These are phyloP conservation scores for Helostoma temminkii DNA, from an alignment of 2,797 vertebrate genomes.

Conservation along the genomic window DNA sequence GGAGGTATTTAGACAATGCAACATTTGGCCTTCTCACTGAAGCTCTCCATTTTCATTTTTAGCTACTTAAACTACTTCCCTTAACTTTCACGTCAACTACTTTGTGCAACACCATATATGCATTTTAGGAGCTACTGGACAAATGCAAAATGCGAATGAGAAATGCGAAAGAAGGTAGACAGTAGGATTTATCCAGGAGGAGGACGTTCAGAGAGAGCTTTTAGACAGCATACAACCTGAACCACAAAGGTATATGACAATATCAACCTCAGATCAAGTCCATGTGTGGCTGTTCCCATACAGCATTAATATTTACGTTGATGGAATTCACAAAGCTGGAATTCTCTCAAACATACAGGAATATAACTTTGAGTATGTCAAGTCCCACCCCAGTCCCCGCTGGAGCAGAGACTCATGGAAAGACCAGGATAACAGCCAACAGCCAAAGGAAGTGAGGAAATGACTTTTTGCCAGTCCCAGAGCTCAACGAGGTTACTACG, in stretches of 20 bases:
- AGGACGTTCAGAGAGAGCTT: too few relatives aligned
- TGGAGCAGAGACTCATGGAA: slow-evolving; percentile 69
- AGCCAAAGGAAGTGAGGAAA: slow-evolving; percentile 76
- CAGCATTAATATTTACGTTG: background rate
- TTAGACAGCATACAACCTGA: too few relatives aligned
- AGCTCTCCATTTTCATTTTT: background rate
- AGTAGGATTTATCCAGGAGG: too few relatives aligned
- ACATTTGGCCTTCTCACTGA: background rate
- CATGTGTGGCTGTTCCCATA: too few relatives aligned
- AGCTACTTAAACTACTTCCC: background rate
- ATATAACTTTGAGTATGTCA: slow-evolving; percentile 41
- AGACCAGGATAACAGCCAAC: slow-evolving; percentile 71
- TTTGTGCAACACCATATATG: background rate
- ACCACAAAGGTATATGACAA: background rate
- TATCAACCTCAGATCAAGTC: background rate
- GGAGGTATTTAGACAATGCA: background rate
- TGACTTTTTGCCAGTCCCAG: slow-evolving; percentile 65
- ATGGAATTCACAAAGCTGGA: background rate
- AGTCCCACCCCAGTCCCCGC: slow-evolving; percentile 27
- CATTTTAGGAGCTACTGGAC: background rate
- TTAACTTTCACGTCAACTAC: background rate
- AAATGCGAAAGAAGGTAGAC: background rate
- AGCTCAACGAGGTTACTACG: slow-evolving; percentile 61
- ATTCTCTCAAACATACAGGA: slow-evolving; percentile 35
- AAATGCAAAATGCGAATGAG: too few relatives aligned